Conservation (phyloP, 1,140 invertebrate genomes). For the Glossosoma conforme region DNA sequence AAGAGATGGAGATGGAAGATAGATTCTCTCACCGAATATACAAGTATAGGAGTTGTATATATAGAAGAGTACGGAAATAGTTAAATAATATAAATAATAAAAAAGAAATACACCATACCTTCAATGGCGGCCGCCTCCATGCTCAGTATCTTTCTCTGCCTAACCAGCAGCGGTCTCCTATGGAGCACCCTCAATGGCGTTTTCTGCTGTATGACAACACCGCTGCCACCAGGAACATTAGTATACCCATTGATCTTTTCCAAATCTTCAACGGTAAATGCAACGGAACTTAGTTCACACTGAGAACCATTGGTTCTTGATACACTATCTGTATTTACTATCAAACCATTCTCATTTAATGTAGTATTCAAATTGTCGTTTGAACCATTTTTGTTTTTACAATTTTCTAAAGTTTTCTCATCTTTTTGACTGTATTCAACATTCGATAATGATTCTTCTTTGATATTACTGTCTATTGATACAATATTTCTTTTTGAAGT, state of each 20-base stretch:
- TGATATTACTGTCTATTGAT: no score
- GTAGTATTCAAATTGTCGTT: neutral
- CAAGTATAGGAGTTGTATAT: no score
- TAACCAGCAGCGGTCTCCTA: constrained; percentile 63
- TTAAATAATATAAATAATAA: no score
- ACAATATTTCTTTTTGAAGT: neutral
- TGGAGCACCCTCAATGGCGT: constrained; percentile 85
- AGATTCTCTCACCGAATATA: no score
- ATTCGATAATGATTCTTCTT: no score
- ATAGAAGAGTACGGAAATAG: no score
- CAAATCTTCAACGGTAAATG: constrained; percentile 50
- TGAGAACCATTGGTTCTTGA: neutral
- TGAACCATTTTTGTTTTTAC: constrained; percentile 7
- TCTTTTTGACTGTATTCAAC: no score
- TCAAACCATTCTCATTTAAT: neutral
- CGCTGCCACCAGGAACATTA: constrained; percentile 31
- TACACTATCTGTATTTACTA: neutral
- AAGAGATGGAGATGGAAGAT: no score
- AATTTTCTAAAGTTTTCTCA: neutral
- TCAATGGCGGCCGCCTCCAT: constrained; percentile 50
- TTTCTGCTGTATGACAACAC: constrained; percentile 61
- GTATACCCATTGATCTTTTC: constrained; percentile 49
- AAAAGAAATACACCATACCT: no score
- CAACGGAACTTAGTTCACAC: neutral
- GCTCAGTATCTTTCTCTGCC: constrained; percentile 59